These are phyloP conservation scores for Dendrolimus kikuchii DNA, from an alignment of 1,140 invertebrate species.

Conservation along the genomic window DNA sequence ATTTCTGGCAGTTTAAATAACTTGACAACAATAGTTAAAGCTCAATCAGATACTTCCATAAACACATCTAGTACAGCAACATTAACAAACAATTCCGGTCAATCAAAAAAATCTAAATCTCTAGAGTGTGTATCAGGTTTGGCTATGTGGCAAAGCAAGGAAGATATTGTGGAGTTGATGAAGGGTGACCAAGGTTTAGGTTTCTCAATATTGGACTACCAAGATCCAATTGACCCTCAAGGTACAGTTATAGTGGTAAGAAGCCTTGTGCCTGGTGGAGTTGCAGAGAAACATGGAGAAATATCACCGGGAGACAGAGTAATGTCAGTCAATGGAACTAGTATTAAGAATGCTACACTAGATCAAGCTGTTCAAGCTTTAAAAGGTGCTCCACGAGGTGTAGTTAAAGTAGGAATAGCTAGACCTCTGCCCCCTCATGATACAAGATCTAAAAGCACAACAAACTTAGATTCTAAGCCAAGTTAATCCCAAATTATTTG, in stretches of 20 bases:
- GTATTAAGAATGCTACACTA: conserved; percentile 89
- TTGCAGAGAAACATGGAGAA: conserved; percentile 89
- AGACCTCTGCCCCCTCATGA: conserved; percentile 57
- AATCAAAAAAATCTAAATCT: conserved; percentile 89
- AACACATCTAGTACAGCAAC: conserved; percentile 82
- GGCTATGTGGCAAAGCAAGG: conserved; percentile 93
- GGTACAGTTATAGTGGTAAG: conserved; percentile 95
- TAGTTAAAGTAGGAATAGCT: conserved; percentile 82
- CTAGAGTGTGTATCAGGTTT: conserved; percentile 92
- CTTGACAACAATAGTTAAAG: conserved; percentile 84
- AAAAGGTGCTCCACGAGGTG: conserved; percentile 87
- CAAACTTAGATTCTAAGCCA: conserved; percentile 47
- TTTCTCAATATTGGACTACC: conserved; percentile 96
- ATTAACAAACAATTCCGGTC: conserved; percentile 77
- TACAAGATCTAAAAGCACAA: conserved; percentile 60
- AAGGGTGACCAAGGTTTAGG: conserved; percentile 94
- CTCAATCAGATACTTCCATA: conserved; percentile 90
- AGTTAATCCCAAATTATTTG: conserved; percentile 54
- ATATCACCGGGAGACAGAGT: conserved; percentile 94
- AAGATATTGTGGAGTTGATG: conserved; percentile 87
- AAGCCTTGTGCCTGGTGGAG: conserved; percentile 92
- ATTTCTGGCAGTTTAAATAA: conserved; percentile 84
- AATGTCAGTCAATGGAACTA: conserved; percentile 89
- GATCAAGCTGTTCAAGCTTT: conserved; percentile 93
- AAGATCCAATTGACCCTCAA: conserved; percentile 90